A percentile compares a stretch with the other conserved stretches of the same genome.
Conservation (phyloP, 2,113 vertebrate species). For the Anser brachyrhynchus region DNA sequence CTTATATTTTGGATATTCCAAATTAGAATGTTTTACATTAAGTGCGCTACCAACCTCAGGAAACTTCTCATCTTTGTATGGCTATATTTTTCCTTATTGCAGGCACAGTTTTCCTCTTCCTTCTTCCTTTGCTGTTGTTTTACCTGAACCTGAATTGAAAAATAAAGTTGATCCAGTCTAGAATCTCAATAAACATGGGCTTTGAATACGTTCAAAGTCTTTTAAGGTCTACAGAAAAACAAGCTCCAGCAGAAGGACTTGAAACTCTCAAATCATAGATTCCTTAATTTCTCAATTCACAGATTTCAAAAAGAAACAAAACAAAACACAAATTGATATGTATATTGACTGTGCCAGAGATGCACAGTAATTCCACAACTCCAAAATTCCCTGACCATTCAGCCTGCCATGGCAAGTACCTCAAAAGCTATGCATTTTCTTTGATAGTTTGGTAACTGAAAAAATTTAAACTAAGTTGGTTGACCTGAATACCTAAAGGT, state of each 20-base stretch:
- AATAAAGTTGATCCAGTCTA: neutral
- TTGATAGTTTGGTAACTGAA: neutral
- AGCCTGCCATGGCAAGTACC: neutral
- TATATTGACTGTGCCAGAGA: neutral
- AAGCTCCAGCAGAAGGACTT: neutral
- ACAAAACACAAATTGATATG: too few relatives aligned
- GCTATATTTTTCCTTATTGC: conserved; percentile 60
- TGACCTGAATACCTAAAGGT: neutral
- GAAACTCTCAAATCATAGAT: neutral
- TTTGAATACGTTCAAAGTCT: neutral
- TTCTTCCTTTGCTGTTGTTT: conserved; percentile 60
- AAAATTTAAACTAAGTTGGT: neutral
- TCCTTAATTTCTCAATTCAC: neutral
- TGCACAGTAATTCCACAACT: neutral
- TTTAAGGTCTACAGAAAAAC: neutral
- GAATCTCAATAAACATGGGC: neutral
- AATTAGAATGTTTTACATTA: neutral
- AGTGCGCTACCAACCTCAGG: conserved; percentile 65
- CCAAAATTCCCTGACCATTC: neutral
- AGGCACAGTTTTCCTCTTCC: conserved; percentile 56
- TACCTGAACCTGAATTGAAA: conserved; percentile 75
- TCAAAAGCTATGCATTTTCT: neutral
- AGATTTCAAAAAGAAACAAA: neutral
- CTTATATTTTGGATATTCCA: neutral
- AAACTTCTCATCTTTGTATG: conserved; percentile 39